A percentile compares a stretch with the other conserved stretches of the same genome.
These are phyloP conservation scores for Phycodurus eques DNA, from an alignment of 2,113 vertebrate species.

Conservation along the genomic window DNA sequence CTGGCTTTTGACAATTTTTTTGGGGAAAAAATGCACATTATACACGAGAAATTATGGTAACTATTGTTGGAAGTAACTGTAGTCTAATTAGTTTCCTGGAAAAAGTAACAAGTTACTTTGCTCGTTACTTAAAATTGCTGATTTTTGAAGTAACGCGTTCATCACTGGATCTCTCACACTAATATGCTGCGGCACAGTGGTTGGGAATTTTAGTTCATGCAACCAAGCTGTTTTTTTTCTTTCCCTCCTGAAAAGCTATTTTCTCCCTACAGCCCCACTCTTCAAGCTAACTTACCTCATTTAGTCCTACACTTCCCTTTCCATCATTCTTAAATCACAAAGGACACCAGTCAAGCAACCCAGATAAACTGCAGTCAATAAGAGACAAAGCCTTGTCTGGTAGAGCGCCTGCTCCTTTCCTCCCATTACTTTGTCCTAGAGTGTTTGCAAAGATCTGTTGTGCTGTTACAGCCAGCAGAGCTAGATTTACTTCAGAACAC, in stretches of 20 bases:
- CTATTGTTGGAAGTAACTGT: no score
- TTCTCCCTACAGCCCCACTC: neutral
- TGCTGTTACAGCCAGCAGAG: neutral
- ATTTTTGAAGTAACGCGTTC: no score
- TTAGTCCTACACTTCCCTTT: neutral
- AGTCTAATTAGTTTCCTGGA: no score
- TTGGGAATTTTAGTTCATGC: no score
- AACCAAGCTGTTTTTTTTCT: neutral
- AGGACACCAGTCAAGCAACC: conserved; percentile 17
- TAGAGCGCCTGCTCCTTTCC: conserved; percentile 5
- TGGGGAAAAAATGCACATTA: no score
- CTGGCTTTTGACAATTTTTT: no score
- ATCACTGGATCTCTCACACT: no score
- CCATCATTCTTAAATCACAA: conserved; percentile 14
- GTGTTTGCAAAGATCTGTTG: neutral
- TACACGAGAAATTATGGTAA: no score
- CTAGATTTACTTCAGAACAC: neutral
- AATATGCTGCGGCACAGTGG: no score
- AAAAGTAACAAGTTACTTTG: no score
- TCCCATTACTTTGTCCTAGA: conserved; percentile 16
- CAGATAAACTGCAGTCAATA: conserved; percentile 21
- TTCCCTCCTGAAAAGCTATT: neutral
- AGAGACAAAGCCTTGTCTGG: conserved; percentile 17
- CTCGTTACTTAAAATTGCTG: no score
- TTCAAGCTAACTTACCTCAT: neutral